Conservation (phyloP, 2,888 invertebrate species). For the Thecophora atra region DNA sequence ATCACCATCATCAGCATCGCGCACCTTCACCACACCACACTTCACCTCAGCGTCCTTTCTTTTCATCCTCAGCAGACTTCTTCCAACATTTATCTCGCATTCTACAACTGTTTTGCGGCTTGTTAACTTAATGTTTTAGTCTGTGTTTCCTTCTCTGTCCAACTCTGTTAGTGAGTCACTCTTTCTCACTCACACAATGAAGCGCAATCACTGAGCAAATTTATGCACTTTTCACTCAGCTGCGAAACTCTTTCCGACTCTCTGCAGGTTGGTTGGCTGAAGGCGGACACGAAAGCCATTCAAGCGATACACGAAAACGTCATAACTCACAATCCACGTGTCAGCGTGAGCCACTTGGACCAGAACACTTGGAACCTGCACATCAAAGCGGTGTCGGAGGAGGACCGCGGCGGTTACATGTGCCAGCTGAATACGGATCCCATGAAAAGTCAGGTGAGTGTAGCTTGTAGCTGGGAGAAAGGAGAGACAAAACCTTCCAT, state of each 20-base stretch:
- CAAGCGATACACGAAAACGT: constrained; percentile 93
- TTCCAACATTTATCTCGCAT: constrained; percentile 33
- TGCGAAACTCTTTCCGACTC: constrained; percentile 23
- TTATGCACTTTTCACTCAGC: constrained; percentile 33
- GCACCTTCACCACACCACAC: neutral
- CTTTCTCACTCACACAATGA: constrained; percentile 30
- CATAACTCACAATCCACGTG: constrained; percentile 89
- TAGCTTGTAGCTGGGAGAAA: neutral
- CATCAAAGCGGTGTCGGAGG: constrained; percentile 85
- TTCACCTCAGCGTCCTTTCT: neutral
- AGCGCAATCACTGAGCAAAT: constrained; percentile 23
- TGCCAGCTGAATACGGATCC: constrained; percentile 95
- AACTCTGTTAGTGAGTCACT: neutral
- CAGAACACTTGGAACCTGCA: constrained; percentile 90
- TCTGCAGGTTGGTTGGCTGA: constrained; percentile 89
- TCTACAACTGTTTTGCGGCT: constrained; percentile 44
- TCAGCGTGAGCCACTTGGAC: constrained; percentile 85
- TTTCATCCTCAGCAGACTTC: neutral
- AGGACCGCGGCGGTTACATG: constrained; percentile 91
- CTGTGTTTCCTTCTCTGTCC: constrained; percentile 5
- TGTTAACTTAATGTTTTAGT: constrained; percentile 38
- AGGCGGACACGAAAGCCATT: constrained; percentile 91
- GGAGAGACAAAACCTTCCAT: neutral
- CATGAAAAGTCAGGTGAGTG: constrained; percentile 88
- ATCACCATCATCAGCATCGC: neutral